Evolutionary conservation across 2,888 invertebrate genomes (phyloP), one percentile per base, ranked within the genome.

Genomic region (Diaprepes abbreviatus): DNA sequence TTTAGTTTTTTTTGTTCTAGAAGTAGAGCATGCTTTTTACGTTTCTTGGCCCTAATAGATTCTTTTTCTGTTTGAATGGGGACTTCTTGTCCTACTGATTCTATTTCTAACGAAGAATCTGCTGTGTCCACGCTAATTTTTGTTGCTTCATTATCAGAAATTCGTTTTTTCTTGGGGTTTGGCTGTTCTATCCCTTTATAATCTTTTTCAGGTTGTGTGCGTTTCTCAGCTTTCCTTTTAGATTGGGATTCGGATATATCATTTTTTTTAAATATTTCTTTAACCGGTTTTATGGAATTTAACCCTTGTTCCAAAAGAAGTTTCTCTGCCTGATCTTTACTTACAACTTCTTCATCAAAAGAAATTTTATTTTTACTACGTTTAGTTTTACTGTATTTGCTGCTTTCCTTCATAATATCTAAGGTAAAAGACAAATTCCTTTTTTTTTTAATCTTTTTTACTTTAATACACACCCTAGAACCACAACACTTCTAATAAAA

Each of bases 21-120:
- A 0, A 89, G 84, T 75, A 89, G 83, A 21, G 87, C 85, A 77
- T 88, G 86, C 77, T 89, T 91, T 79, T 89, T 88, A 73, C 86
- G 88, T 79, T 92, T 93, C 75, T 88, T 84, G 78, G 89, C 88
- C 1, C 92, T 86, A 62, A 89, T 90, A 0, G 92, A 92, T 74
- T 78, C 84, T 78, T 75, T 83, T 78, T 62, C 78, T 40, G 28
- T 14, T 16, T 33, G 12, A 14, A 10, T 43, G 31, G 24, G 17
- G 10, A 19, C 14, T 35, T 36, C 36, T 10, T 28, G 12, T 40
- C 33, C 21, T 12, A 35, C 19, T 12, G 38, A 17, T 28, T 36
- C 28, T 16, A 10, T 21, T 50, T 62, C 16, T 21, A 6, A 7
- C 28, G 12, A 6, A 28, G 21, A 28, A 7, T 43, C 43, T 16